phyloP scores from a whole-genome alignment of 1,140 invertebrate species.

The Bombus affinis region DNA sequence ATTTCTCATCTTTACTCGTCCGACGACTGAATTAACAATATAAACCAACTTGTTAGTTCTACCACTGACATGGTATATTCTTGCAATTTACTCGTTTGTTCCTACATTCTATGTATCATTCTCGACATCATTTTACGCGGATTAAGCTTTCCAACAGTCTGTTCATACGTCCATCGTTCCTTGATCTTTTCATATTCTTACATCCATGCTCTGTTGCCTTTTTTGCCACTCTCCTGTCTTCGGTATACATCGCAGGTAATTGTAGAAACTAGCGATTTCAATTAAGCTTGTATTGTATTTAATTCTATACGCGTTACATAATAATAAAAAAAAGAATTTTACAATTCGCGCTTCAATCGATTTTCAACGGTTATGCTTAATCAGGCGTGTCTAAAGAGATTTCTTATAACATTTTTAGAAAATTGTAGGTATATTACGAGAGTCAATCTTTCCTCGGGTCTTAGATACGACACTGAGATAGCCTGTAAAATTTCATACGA shows the following conservation, averaged over 20 bases:
- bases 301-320: not conserved
- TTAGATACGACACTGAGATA: no score
- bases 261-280: not conserved
- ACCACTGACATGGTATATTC: not conserved
- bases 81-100: slow-evolving; percentile 4
- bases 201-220: not conserved
- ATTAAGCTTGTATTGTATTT: not conserved
- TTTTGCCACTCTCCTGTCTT: not conserved
- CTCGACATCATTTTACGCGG: no score
- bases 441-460: no score
- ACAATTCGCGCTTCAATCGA: no score
- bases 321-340: not conserved
- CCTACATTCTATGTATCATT: not conserved
- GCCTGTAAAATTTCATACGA: no score
- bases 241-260: not conserved
- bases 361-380: no score
- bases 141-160: not conserved
- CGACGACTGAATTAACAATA: no score
- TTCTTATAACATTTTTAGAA: no score
- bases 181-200: no score
- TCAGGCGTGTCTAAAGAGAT: no score
- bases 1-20: no score
- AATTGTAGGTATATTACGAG: no score
- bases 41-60: not conserved
- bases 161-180: not conserved